A percentile compares a stretch with the other conserved stretches of the same genome.
Evolutionary conservation across 2,113 vertebrate genomes (phyloP).

Genomic region (Syrrhaptes paradoxus): DNA sequence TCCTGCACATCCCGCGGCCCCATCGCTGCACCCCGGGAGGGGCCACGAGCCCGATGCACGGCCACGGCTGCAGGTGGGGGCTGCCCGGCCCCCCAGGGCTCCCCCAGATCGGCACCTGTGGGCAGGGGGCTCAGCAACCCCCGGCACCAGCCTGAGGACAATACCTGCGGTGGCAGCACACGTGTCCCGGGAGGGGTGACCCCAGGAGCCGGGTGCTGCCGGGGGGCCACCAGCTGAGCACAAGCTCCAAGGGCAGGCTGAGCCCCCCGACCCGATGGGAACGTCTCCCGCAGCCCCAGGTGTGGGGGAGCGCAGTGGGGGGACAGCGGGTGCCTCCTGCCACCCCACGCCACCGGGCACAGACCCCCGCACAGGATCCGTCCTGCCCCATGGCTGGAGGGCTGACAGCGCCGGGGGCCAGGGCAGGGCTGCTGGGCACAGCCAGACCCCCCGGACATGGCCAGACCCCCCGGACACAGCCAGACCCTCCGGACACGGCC

Average conservation of each 20-base stretch:
- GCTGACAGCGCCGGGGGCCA: neutral
- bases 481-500: no score
- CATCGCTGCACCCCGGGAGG: fast-evolving
- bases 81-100: neutral
- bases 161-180: fast-evolving
- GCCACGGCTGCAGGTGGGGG: neutral
- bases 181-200: neutral
- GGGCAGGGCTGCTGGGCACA: neutral
- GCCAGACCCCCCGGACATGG: neutral
- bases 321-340: neutral
- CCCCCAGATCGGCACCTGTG: neutral
- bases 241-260: neutral
- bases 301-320: fast-evolving
- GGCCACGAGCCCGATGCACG: fast-evolving
- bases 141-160: neutral
- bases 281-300: neutral
- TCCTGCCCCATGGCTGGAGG: fast-evolving
- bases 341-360: neutral
- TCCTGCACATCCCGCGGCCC: constrained; percentile 29
- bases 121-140: neutral
- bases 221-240: fast-evolving
- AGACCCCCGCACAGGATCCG: neutral
- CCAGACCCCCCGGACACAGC: no score
- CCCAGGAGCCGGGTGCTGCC: neutral
- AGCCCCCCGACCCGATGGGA: neutral